Percentiles rank a stretch among this genome's conserved stretches.
phyloP scores from a whole-genome alignment of 2,888 invertebrate genomes.

The Nemotelus pantherinus region DNA sequence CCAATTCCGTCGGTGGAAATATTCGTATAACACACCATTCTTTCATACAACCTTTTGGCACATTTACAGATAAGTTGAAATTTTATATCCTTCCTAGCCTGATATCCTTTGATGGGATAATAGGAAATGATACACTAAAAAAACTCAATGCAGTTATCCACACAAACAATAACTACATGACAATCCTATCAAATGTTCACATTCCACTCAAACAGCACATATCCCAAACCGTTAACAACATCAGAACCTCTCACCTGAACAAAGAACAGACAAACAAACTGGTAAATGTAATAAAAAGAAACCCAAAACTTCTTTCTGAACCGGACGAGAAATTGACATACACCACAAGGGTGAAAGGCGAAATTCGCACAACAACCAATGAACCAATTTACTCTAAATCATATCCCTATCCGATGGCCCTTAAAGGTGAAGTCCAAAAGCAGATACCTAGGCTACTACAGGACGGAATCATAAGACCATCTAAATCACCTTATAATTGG shows the following conservation, averaged over 20 bases:
- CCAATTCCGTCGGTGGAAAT: conserved; percentile 14
- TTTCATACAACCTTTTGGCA: background rate
- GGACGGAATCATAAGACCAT: too few species aligned
- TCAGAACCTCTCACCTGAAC: conserved; percentile 18
- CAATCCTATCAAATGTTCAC: background rate
- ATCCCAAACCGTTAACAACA: conserved; percentile 7
- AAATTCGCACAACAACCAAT: conserved; percentile 14
- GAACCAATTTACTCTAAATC: conserved; percentile 25
- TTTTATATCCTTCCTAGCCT: conserved; percentile 6
- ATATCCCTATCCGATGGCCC: conserved; percentile 13
- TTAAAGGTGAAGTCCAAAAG: conserved; percentile 22
- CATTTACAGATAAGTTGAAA: conserved; percentile 1
- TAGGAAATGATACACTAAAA: conserved; percentile 17
- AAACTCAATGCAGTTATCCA: background rate
- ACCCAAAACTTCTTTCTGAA: background rate
- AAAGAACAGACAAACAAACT: background rate
- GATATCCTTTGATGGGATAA: conserved; percentile 26
- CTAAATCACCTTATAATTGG: too few species aligned
- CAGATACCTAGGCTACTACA: conserved; percentile 2
- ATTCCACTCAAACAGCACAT: conserved; percentile 26
- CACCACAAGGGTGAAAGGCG: background rate
- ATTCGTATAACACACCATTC: conserved; percentile 5
- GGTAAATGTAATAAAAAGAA: background rate
- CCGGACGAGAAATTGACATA: conserved; percentile 1
- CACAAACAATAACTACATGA: conserved; percentile 23